phyloP scores from a whole-genome alignment of 2,797 vertebrate genomes.

The Sphenodon punctatus region DNA sequence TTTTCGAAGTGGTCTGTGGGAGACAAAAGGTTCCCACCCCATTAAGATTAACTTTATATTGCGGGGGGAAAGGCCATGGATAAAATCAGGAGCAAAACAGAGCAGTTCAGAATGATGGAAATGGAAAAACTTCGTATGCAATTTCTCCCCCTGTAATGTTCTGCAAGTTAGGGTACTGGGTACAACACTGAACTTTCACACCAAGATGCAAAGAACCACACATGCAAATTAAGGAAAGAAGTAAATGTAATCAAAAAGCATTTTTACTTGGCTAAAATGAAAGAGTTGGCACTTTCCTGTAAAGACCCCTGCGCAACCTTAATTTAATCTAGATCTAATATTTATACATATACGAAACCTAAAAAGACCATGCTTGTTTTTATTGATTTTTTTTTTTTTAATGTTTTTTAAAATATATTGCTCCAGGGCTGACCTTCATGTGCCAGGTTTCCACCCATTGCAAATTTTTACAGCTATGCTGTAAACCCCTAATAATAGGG shows the following conservation, averaged over 20 bases:
- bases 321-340: background rate
- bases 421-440: background rate
- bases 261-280: background rate
- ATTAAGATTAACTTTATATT: background rate
- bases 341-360: constrained; percentile 10
- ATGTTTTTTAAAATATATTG: constrained; percentile 34
- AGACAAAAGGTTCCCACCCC: no score
- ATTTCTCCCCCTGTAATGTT: background rate
- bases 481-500: constrained; percentile 34
- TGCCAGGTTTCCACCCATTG: constrained; percentile 27
- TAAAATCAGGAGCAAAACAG: background rate
- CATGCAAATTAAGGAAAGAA: background rate
- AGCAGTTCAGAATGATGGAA: background rate
- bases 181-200: background rate
- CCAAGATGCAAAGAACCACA: background rate
- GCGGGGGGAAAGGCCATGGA: background rate
- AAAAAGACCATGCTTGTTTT: constrained; percentile 7
- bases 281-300: background rate
- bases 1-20: no score
- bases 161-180: background rate
- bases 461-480: constrained; percentile 21
- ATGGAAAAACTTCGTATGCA: background rate
- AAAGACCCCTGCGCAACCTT: background rate
- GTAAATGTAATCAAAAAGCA: background rate
- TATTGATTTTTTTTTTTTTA: constrained; percentile 35